Evolutionary conservation across 2,113 vertebrate species (phyloP), one percentile per base, ranked within the genome.

Genomic region (Percopsis transmontana): DNA sequence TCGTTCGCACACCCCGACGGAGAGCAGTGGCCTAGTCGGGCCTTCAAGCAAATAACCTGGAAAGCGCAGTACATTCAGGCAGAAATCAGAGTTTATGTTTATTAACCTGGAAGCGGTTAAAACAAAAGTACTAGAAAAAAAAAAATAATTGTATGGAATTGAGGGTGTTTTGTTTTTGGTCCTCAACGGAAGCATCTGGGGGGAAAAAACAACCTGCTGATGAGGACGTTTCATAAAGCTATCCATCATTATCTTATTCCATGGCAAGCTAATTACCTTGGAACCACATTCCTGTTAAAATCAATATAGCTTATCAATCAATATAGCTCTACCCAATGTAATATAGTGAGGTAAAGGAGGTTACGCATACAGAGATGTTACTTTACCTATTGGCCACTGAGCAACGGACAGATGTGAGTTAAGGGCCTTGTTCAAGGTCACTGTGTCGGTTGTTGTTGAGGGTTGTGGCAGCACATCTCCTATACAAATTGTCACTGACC

Each of bases 21-120:
- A 72, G 84, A 85, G 87, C 77, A 69, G 82, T 78, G 77, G 83
- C 68, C 84, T 71, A 79, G 84, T 81, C 79, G 73, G 64, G 65
- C 53, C 70, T 85, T 5, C 76, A 16, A 63, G 82, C 73, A 70
- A 86, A 85, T 76, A 69, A 74, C 75, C 5, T 33, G 27, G 27
- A 33, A 33, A 33, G 7, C 27, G 27, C 4, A 5, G 27, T n/a
- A n/a, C n/a, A n/a, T n/a, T 7, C 27, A 33, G 60, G 38, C 45
- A 52, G 65, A 71, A 23, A 23, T 14, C n/a, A 3, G 15, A 9
- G 21, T 14, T 53, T 12, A 14, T 0, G 11, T 53, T 23, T 12
- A 9, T 23, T 14, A 5, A 21, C 20, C 21, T 53, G 20, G 5
- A 23, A 15, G 21, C 21, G 19, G 48, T 7, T 18, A 10, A 9